Evolutionary conservation across 2,797 vertebrate species (phyloP).

Genomic region (Macropodus opercularis): DNA sequence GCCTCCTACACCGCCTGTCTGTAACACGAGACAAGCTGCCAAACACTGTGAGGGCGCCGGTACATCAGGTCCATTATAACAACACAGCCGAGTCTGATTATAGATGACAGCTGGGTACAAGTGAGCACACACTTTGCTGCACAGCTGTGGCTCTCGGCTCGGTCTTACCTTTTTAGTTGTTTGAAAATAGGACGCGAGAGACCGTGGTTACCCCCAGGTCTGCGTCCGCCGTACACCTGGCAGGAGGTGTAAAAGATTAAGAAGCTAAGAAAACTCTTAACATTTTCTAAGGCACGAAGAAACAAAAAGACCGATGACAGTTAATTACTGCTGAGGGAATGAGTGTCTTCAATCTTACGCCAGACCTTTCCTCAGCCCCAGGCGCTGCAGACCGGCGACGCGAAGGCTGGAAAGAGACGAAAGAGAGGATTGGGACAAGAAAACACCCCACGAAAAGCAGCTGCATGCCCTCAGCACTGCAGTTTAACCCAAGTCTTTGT

Average conservation of each 20-base stretch:
- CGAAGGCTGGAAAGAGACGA: constrained; percentile 57
- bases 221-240: constrained; percentile 24
- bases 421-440: constrained; percentile 60
- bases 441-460: constrained; percentile 48
- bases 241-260: constrained; percentile 25
- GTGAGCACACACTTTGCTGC: constrained; percentile 41
- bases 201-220: constrained; percentile 11
- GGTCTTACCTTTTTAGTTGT: constrained; percentile 33
- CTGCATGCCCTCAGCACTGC: constrained; percentile 42
- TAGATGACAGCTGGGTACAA: constrained; percentile 61
- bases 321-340: constrained; percentile 70
- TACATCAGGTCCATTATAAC: constrained; percentile 49
- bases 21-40: constrained; percentile 60
- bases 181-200: constrained; percentile 22
- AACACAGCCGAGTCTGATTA: constrained; percentile 55
- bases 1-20: constrained; percentile 56
- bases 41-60: constrained; percentile 43
- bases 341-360: constrained; percentile 47
- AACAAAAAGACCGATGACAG: constrained; percentile 25
- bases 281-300: constrained; percentile 15
- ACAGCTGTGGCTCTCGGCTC: constrained; percentile 50
- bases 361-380: constrained; percentile 43
- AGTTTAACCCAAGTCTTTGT: constrained; percentile 38
- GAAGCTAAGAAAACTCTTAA: constrained; percentile 19
- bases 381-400: constrained; percentile 32